Evolutionary conservation across 2,888 invertebrate species (phyloP).

Genomic region (Dexiosoma caninum): DNA sequence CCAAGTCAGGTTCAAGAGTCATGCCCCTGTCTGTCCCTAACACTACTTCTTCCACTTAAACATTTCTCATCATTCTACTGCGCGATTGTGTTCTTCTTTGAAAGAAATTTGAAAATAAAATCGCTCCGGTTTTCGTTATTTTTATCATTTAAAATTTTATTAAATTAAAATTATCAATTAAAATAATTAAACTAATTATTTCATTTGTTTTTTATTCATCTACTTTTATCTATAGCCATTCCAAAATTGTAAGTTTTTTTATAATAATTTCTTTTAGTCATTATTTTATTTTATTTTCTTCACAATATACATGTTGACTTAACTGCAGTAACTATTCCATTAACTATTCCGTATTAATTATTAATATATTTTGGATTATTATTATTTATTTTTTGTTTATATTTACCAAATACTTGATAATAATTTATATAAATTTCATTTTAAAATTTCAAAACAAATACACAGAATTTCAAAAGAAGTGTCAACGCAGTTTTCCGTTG

Average conservation of each 20-base stretch:
- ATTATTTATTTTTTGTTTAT: background rate
- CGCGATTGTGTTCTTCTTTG: too few relatives aligned
- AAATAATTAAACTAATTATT: too few relatives aligned
- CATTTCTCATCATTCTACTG: too few relatives aligned
- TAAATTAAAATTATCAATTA: background rate
- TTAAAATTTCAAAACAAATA: background rate
- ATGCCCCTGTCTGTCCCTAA: too few relatives aligned
- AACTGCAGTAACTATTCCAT: background rate
- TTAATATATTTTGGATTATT: background rate
- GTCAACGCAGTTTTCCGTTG: too few relatives aligned
- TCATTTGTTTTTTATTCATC: background rate
- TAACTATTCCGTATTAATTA: background rate
- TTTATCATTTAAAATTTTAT: slow-evolving; percentile 45
- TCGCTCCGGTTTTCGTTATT: background rate
- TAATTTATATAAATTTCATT: background rate
- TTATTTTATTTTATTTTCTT: slow-evolving; percentile 1
- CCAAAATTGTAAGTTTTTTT: background rate
- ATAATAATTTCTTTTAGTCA: background rate
- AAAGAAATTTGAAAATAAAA: background rate
- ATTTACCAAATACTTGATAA: background rate
- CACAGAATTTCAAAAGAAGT: background rate
- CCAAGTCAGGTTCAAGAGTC: too few relatives aligned
- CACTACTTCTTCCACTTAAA: too few relatives aligned
- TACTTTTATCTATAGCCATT: slow-evolving; percentile 2
- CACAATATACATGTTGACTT: slow-evolving; percentile 13